A percentile compares a stretch with the other conserved stretches of the same genome.
Conservation (phyloP, 1,140 invertebrate genomes). For the Scaptomyza montana region DNA sequence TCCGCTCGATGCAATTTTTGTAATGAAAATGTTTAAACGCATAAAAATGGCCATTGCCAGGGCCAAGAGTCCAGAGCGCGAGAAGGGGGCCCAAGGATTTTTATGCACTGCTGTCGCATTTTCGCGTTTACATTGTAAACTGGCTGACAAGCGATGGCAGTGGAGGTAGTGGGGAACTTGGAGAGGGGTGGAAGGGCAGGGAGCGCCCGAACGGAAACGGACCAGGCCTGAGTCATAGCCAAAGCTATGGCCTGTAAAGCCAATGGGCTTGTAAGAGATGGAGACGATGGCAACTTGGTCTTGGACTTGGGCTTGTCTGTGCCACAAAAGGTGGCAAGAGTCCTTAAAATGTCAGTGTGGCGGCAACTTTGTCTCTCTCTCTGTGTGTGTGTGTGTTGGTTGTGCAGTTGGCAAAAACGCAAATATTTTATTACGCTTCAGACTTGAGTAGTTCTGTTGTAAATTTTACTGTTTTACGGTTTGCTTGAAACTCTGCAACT, state of each 20-base stretch:
- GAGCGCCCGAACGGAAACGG: conserved; percentile 19
- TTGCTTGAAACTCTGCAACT: background rate
- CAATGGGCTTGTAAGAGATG: conserved; percentile 46
- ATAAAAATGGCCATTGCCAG: conserved; percentile 73
- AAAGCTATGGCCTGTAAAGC: conserved; percentile 1
- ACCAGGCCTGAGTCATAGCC: conserved; percentile 69
- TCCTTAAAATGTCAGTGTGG: conserved; percentile 52
- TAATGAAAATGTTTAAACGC: conserved; percentile 82
- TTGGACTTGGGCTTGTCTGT: conserved; percentile 40
- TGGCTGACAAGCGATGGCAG: conserved; percentile 66
- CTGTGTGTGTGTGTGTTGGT: conserved; percentile 16
- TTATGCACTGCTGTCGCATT: conserved; percentile 81
- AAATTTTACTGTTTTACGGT: conserved; percentile 82
- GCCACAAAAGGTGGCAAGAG: conserved; percentile 33
- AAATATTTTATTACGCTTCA: conserved; percentile 83
- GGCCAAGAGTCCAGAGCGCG: conserved; percentile 8
- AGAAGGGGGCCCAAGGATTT: conserved; percentile 50
- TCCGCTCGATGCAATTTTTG: conserved; percentile 73
- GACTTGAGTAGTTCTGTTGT: conserved; percentile 82
- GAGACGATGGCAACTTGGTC: conserved; percentile 5
- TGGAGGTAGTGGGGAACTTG: background rate
- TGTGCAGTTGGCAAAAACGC: conserved; percentile 71
- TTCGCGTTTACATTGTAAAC: conserved; percentile 81
- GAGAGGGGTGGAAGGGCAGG: background rate
- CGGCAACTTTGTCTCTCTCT: conserved; percentile 6